Evolutionary conservation across 2,888 invertebrate genomes (phyloP), one percentile per base, ranked within the genome.

Genomic region (Drosophila kanekoi): DNA sequence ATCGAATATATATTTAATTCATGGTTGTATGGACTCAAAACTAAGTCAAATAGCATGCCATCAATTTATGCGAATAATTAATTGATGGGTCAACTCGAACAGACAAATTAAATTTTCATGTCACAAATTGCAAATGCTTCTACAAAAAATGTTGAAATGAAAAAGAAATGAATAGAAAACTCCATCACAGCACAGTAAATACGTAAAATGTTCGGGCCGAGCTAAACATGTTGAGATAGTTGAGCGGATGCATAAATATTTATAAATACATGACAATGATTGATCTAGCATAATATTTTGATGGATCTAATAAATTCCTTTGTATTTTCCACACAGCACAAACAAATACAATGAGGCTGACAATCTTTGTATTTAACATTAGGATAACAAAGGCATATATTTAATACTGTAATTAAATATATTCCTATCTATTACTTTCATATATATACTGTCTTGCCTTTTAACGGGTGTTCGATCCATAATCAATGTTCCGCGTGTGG

Each of bases 231-330:
- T 47, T 59, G 20, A 18, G 35, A 33, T 37, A 16, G 59, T 44
- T n/a, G 14, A 61, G 10, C 9, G 40, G 16, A 35, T 23, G 5
- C 14, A 20, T 32, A 11, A 37, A 62, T 32, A 20, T 32, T 32
- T 14, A 11, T 38, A 40, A n/a, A n/a, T 16, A 5, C 16, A 9
- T 16, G 13, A n/a, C 32, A 51, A 58, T 62, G 62, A 62, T 62
- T 62, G 47, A 62, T 62, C 13, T 18, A 10, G 47, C 13, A 16
- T 20, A 52, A 48, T 43, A 41, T 35, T 47, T 63, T 49, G 35
- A 63, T 62, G 18, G 63, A 63, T 62, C 16, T 35, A 20, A 48
- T 20, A 47, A 20, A 14, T 13, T 28, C 8, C 28, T 8, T 28
- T 28, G 2, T 28, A 28, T 28, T 28, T 28, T 28, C 28, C 28